Percentiles rank a stretch among this genome's conserved stretches.
These are phyloP conservation scores for Noctua comes DNA, from an alignment of 2,888 invertebrate species.

Conservation along the genomic window DNA sequence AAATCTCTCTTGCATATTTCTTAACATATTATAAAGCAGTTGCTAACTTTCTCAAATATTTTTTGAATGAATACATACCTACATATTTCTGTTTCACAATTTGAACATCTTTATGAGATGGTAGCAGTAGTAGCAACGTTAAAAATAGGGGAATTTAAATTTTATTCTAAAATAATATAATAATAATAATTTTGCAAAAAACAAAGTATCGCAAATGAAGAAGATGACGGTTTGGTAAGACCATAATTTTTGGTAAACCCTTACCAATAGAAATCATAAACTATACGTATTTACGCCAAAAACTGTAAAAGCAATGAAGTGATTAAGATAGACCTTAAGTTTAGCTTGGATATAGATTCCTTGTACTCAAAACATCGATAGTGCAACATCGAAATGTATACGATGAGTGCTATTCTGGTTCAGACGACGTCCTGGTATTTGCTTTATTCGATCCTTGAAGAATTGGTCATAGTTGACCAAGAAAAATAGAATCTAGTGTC, in stretches of 20 bases:
- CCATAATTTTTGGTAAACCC: neutral
- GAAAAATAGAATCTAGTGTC: neutral
- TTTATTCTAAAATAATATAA: neutral
- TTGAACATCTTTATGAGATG: neutral
- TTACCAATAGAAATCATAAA: neutral
- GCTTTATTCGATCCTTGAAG: neutral
- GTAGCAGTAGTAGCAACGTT: neutral
- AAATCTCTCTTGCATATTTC: neutral
- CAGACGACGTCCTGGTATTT: slow-evolving; percentile 7
- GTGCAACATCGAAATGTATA: slow-evolving; percentile 56
- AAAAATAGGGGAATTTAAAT: neutral
- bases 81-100: neutral
- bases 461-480: neutral
- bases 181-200: neutral
- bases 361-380: slow-evolving; percentile 61
- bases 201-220: neutral
- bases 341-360: slow-evolving; percentile 61
- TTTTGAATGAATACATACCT: neutral
- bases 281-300: slow-evolving; percentile 66
- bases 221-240: neutral
- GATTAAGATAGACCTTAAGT: slow-evolving; percentile 48
- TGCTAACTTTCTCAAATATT: neutral
- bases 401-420: slow-evolving; percentile 48
- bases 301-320: slow-evolving; percentile 70
- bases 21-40: neutral